Base-by-base conservation (phyloP, 2,113 vertebrate species). In the Bos indicus region DNA sequence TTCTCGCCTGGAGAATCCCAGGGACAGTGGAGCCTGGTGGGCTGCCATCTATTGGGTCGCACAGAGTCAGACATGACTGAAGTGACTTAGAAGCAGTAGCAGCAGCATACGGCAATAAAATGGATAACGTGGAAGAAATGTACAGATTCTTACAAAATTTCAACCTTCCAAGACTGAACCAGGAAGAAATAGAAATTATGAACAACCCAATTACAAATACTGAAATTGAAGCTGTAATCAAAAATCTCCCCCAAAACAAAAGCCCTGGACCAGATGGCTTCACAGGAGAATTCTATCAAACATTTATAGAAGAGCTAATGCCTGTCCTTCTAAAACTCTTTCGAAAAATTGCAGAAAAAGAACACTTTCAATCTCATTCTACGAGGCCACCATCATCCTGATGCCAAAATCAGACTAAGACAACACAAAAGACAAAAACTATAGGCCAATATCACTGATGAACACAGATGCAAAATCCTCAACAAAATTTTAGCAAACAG, bases 1-100 rank as follows among this genome's bases (percentile, higher is more conserved):
- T 14, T 60, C 59, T 60, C 30, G 26, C 26, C 59, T 30, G 26
- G 59, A 30, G 59, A 60, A 60, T 60, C 59, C 59, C 59, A 60
- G 26, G 59, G 59, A 60, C 0, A 2, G 26, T 0, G 0, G 59
- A 60, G 59, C 59, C 6, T 14, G 26, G 59, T 60, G 26, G 59
- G 59, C 59, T 60, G 59, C 59, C 1, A 0, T 30, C 59, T 60
- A 30, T 14, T 0, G 5, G 13, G 59, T 30, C 30, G 59, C 12
- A 60, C 12, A 60, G 26, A 60, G 59, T 60, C 59, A 60, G 28
- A 30, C 28, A 60, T 60, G 28, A 60, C 59, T 60, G 59, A 60
- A 60, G 59, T 2, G 1, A 30, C 28, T 60, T 60, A 60, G 59
- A 60, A 30, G 59, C 59, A 60, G 59, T 60, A 60, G 2, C 59